Evolutionary conservation across 2,113 vertebrate genomes (phyloP).

Genomic region (Bubo scandiacus): DNA sequence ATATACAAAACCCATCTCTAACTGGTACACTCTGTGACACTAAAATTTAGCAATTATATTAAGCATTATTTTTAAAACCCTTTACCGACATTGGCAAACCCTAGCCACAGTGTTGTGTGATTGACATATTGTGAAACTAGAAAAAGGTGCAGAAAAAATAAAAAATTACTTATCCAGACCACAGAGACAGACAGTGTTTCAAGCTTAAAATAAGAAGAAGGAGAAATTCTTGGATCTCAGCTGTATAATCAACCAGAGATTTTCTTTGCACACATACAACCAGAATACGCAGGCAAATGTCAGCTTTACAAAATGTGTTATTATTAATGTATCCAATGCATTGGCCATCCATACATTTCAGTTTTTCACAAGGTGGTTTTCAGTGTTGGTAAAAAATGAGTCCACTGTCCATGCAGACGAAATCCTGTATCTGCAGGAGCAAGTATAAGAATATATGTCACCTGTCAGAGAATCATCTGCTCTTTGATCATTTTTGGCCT

Average conservation of each 20-base stretch:
- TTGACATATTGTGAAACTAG: not conserved
- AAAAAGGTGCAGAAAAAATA: not conserved
- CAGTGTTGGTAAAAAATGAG: not conserved
- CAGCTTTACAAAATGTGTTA: not conserved
- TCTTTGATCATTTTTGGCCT: not conserved
- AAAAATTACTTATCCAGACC: not conserved
- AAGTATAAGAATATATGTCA: not conserved
- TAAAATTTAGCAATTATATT: not conserved
- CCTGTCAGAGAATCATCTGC: not conserved
- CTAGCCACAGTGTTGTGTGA: not conserved
- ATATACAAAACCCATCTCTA: not conserved
- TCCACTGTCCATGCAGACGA: not conserved
- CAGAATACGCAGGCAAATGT: not conserved
- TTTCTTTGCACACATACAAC: not conserved
- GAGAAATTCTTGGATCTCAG: not conserved
- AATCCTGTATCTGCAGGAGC: not conserved
- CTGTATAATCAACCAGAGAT: not conserved
- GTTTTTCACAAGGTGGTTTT: not conserved
- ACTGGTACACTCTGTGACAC: not conserved
- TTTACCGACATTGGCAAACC: not conserved
- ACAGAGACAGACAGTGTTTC: not conserved
- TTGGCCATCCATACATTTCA: not conserved
- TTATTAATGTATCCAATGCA: not conserved
- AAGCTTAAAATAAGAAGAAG: not conserved
- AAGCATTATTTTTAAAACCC: not conserved